Evolutionary conservation across 1,140 invertebrate species (phyloP), one percentile per base, ranked within the genome.

Genomic region (Drosophila leontia): DNA sequence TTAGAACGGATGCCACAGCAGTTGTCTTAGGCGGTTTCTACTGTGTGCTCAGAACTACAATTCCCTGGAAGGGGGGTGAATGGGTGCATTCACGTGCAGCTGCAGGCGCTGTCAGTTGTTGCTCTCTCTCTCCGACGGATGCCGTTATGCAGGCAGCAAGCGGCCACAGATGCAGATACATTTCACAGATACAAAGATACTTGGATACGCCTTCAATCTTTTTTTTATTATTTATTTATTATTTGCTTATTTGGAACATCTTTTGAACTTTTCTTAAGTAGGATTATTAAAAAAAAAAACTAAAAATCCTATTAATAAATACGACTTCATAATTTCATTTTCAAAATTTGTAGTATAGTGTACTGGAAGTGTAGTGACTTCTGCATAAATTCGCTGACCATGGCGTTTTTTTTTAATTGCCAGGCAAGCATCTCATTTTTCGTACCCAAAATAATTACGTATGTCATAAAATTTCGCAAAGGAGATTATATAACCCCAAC

Each of bases 11-110:
- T 47, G 7, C 7, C 7, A 17, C 45, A 8, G 47, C 47, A 15
- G 57, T 42, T 29, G 4, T n/a, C 12, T 13, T 17, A 44, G 17
- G 0, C 2, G 1, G 57, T 15, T 3, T 44, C 0, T 29, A 65
- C 57, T 60, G 39, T 23, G 13, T 6, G 5, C 2, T 9, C 32
- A 9, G 32, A 34, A 34, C 32, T 34, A 9, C 32, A 9, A 8
- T 34, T 34, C 32, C 32, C 8, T 3, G 32, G 9, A 34, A 8
- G 8, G 32, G 32, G 9, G 44, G 11, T 17, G 50, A 64, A 26
- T 8, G 55, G 55, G 45, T n/a, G 37, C 39, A 58, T 69, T 79
- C 81, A 83, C 80, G 80, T 82, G 80, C 59, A 58, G 53, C 48
- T 53, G 26, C 65, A 72, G 61, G 58, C 61, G 45, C n/a, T 48